phyloP scores from a whole-genome alignment of 2,113 vertebrate species.

The Baryphthengus martii region DNA sequence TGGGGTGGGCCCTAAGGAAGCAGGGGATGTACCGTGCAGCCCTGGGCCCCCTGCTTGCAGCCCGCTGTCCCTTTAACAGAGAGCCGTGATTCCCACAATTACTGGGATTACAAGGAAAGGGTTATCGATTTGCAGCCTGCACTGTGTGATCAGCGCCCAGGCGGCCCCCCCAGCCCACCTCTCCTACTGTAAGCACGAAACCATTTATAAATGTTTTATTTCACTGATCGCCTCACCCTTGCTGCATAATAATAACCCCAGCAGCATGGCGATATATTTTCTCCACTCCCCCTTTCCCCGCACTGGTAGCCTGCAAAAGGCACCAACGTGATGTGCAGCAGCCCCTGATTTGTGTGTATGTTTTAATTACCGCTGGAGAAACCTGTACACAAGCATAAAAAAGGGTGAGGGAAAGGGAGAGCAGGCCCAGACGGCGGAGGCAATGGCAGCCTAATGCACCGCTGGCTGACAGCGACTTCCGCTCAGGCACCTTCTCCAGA shows the following conservation, averaged over 20 bases:
- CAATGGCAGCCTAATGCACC: slow-evolving; percentile 79
- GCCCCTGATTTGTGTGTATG: slow-evolving; percentile 65
- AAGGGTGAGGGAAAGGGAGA: slow-evolving; percentile 25
- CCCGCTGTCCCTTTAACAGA: slow-evolving; percentile 76
- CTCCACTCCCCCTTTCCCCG: slow-evolving; percentile 8
- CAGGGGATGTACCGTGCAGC: not conserved
- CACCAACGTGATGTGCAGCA: slow-evolving; percentile 26
- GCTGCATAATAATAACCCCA: slow-evolving; percentile 66
- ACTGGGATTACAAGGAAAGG: slow-evolving; percentile 76
- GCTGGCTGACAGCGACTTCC: slow-evolving; percentile 90
- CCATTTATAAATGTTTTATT: slow-evolving; percentile 78
- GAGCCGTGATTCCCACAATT: slow-evolving; percentile 77
- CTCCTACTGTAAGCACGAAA: slow-evolving; percentile 69
- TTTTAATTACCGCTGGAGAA: slow-evolving; percentile 72
- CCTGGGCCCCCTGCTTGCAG: not conserved
- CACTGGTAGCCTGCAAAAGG: slow-evolving; percentile 28
- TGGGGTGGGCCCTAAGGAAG: not conserved
- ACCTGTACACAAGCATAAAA: slow-evolving; percentile 68
- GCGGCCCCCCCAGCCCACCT: slow-evolving; percentile 52
- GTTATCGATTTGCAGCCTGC: slow-evolving; percentile 78
- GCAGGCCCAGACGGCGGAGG: slow-evolving; percentile 69
- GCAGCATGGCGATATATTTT: slow-evolving; percentile 18
- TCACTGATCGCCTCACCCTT: slow-evolving; percentile 67
- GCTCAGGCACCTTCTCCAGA: slow-evolving; percentile 83
- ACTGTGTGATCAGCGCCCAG: slow-evolving; percentile 67